These are phyloP conservation scores for Agrotis puta DNA, from an alignment of 2,888 invertebrate genomes.

Conservation along the genomic window DNA sequence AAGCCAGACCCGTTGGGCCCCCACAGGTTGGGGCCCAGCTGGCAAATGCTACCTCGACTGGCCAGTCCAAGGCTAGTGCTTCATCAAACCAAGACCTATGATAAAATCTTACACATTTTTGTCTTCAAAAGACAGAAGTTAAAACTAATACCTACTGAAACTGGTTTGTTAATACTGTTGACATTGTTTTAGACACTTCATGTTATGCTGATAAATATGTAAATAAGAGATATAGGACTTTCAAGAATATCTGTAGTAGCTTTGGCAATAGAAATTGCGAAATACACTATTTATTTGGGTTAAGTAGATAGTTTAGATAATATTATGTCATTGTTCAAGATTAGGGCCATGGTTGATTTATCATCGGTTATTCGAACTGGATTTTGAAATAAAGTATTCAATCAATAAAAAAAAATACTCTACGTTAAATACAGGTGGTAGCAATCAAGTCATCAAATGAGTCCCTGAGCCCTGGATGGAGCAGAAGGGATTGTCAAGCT, in stretches of 20 bases:
- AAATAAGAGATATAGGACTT: constrained; percentile 29
- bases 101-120: not conserved
- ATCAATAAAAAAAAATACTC: too few relatives aligned
- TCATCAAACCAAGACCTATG: too few relatives aligned
- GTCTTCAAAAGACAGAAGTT: not conserved
- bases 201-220: constrained; percentile 21
- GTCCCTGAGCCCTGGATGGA: too few relatives aligned
- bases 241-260: constrained; percentile 13
- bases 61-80: too few relatives aligned
- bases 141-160: constrained; percentile 5
- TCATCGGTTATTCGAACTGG: not conserved
- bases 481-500: too few relatives aligned
- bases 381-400: not conserved
- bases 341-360: too few relatives aligned
- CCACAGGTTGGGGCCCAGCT: too few relatives aligned
- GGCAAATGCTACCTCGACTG: too few relatives aligned
- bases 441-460: too few relatives aligned
- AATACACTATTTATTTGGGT: constrained; percentile 40
- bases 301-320: constrained; percentile 10
- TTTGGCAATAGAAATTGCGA: constrained; percentile 17
- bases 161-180: not conserved
- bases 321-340: constrained; percentile 8
- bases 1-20: too few relatives aligned
- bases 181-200: constrained; percentile 31
- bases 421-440: too few relatives aligned